Percentiles rank a stretch among this genome's conserved stretches.
These are phyloP conservation scores for Myotis planiceps DNA, from an alignment of 2,797 vertebrate species.

Conservation along the genomic window DNA sequence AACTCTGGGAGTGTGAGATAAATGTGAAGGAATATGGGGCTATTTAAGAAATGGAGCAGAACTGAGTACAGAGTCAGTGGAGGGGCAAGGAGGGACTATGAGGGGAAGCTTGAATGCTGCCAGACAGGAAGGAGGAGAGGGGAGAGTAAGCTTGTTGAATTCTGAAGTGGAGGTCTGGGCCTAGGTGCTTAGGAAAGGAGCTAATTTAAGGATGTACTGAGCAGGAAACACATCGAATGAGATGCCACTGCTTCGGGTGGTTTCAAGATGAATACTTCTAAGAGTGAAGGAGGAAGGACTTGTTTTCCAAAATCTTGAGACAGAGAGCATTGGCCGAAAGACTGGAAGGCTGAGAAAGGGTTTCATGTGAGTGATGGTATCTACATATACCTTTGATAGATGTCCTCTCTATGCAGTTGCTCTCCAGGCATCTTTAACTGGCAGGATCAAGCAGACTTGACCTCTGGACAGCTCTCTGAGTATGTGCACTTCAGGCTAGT, in stretches of 20 bases:
- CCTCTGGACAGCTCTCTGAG: not conserved
- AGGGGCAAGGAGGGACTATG: not conserved
- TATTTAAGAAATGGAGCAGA: not conserved
- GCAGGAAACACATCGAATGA: not conserved
- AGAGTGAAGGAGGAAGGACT: not conserved
- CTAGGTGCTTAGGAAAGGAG: not conserved
- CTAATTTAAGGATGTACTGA: not conserved
- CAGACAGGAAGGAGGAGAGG: not conserved
- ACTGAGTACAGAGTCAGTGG: not conserved
- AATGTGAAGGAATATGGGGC: not conserved
- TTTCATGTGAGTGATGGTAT: not conserved
- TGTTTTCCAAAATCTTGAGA: not conserved
- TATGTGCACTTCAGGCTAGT: not conserved
- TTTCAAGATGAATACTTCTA: not conserved
- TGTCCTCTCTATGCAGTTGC: not conserved
- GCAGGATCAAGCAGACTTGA: not conserved
- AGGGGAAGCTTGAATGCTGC: not conserved
- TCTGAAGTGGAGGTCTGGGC: not conserved
- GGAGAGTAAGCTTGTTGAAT: not conserved
- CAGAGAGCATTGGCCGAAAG: not conserved
- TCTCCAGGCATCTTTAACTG: not conserved
- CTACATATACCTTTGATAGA: not conserved
- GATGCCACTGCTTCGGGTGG: not conserved
- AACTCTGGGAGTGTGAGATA: not conserved
- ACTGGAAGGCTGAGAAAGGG: not conserved